These are phyloP conservation scores for Microcebus ravelobensis DNA, from an alignment of 2,113 vertebrate species.

Conservation along the genomic window DNA sequence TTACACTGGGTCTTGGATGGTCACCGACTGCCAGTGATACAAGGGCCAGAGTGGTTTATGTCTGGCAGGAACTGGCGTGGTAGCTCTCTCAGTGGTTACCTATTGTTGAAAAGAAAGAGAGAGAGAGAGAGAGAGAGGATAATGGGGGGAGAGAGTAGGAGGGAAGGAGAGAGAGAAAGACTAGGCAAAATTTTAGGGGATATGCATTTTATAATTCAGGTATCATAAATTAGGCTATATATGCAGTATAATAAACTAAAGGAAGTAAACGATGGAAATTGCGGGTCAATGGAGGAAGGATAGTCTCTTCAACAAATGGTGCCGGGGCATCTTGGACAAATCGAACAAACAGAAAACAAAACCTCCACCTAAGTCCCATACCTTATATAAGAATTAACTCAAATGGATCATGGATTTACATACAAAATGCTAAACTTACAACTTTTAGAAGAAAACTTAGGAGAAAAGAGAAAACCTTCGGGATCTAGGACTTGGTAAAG, in stretches of 20 bases:
- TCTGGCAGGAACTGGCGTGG: not conserved
- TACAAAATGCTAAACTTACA: too few relatives aligned
- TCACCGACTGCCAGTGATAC: accelerated
- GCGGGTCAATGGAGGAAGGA: not conserved
- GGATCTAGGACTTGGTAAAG: too few relatives aligned
- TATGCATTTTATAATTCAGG: not conserved
- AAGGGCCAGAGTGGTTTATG: not conserved
- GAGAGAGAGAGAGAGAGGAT: too few relatives aligned
- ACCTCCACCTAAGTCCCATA: not conserved
- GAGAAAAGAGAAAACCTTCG: not conserved
- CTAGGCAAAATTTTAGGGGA: not conserved
- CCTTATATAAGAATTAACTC: not conserved
- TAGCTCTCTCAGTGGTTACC: accelerated
- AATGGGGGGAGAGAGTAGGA: accelerated
- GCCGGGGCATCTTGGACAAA: not conserved
- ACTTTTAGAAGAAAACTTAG: not conserved
- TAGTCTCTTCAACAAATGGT: accelerated
- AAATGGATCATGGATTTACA: not conserved
- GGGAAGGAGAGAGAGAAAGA: not conserved
- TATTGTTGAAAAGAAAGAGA: not conserved
- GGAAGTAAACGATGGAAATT: not conserved
- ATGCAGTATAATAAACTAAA: not conserved
- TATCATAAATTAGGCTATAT: not conserved
- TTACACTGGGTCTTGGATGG: accelerated
- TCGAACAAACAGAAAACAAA: not conserved